Evolutionary conservation across 1,140 invertebrate species (phyloP).

Genomic region (Nymphalis io): DNA sequence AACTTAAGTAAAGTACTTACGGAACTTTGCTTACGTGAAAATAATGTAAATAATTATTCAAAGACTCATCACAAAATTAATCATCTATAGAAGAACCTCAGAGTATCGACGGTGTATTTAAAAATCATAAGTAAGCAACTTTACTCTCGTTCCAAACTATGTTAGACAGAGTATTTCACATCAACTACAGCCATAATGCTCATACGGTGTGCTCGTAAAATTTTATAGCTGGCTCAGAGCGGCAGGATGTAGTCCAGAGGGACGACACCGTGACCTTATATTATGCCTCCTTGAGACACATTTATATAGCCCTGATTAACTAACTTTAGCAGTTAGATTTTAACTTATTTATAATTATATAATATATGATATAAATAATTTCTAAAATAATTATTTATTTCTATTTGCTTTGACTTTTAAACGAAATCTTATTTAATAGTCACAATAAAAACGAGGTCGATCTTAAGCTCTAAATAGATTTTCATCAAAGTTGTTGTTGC

Average conservation of each 20-base stretch:
- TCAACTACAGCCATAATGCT: constrained; percentile 63
- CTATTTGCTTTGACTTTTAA: neutral
- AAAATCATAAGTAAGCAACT: constrained; percentile 28
- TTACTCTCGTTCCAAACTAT: constrained; percentile 58
- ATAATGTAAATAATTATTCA: no score
- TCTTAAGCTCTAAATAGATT: neutral
- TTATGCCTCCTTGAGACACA: constrained; percentile 62
- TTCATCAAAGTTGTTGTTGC: constrained; percentile 6
- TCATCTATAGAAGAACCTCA: no score
- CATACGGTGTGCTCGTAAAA: constrained; percentile 71
- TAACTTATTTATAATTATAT: neutral
- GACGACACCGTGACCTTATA: constrained; percentile 50
- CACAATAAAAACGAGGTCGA: neutral
- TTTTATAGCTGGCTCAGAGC: constrained; percentile 63
- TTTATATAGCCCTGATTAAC: constrained; percentile 75
- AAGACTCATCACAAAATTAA: no score
- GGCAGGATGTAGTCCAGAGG: constrained; percentile 57
- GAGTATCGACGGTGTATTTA: neutral
- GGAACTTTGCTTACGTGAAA: no score
- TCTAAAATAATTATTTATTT: no score
- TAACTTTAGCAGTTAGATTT: constrained; percentile 52
- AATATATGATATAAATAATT: no score
- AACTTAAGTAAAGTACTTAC: no score
- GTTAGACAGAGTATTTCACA: constrained; percentile 54
- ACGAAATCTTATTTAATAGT: neutral